Percentiles rank a stretch among this genome's conserved stretches.
Conservation (phyloP, 2,888 invertebrate genomes). For the Mimumesa dahlbomi region DNA sequence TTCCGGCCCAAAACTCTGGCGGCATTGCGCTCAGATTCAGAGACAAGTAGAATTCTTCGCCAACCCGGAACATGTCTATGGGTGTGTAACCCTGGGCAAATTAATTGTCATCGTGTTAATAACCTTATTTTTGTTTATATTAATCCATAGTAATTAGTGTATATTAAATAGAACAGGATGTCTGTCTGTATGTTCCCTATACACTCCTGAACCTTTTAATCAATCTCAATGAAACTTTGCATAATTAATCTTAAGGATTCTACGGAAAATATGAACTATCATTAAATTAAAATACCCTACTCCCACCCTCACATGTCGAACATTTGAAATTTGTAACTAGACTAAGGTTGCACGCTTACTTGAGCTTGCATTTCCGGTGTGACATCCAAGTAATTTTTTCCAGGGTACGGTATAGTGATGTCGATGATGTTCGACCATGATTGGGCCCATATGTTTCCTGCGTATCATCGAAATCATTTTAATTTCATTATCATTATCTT, state of each 20-base stretch:
- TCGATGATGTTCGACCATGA: slow-evolving; percentile 92
- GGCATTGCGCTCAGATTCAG: slow-evolving; percentile 94
- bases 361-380: slow-evolving; percentile 90
- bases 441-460: slow-evolving; percentile 94
- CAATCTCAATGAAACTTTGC: no score
- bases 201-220: no score
- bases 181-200: no score
- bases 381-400: slow-evolving; percentile 90
- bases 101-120: neutral
- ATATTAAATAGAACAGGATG: no score
- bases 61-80: slow-evolving; percentile 90
- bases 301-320: no score
- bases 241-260: no score
- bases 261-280: no score
- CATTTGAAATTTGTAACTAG: no score
- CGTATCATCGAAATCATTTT: no score
- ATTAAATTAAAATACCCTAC: no score
- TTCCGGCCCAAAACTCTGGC: slow-evolving; percentile 93
- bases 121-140: neutral
- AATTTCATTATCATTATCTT: neutral
- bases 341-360: no score
- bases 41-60: slow-evolving; percentile 95
- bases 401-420: slow-evolving; percentile 91
- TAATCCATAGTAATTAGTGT: neutral
- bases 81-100: slow-evolving; percentile 89